These are phyloP conservation scores for Brachycybe producta DNA, from an alignment of 2,888 invertebrate genomes.

Conservation along the genomic window DNA sequence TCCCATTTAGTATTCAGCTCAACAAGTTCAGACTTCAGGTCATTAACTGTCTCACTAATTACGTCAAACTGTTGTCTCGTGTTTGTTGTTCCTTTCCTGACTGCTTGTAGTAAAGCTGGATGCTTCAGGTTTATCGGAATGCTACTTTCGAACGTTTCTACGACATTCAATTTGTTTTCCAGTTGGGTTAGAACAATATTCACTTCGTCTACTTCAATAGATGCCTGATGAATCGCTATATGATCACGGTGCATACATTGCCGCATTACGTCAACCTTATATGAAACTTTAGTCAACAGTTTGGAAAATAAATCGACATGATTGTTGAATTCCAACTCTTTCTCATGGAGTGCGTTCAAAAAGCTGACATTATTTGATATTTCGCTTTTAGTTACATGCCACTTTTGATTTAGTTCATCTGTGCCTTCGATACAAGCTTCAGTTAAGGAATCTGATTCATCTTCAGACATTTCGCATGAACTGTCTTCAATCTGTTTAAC, in stretches of 20 bases:
- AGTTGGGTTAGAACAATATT: neutral
- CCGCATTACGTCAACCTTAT: neutral
- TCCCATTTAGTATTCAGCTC: conserved; percentile 6
- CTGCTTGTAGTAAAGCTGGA: neutral
- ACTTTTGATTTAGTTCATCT: conserved; percentile 9
- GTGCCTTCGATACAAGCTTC: neutral
- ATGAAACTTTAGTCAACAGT: conserved; percentile 1
- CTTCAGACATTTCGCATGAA: neutral
- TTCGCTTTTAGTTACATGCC: conserved; percentile 8
- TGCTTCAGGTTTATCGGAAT: conserved; percentile 2
- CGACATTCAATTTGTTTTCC: neutral
- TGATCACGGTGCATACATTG: neutral
- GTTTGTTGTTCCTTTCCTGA: neutral
- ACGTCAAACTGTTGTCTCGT: neutral
- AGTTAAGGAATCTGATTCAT: neutral
- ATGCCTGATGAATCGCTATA: conserved; percentile 4
- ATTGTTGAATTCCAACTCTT: conserved; percentile 9
- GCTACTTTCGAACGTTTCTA: conserved; percentile 1
- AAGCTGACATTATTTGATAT: neutral
- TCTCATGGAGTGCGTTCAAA: neutral
- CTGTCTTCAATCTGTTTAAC: conserved; percentile 2
- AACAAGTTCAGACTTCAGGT: neutral
- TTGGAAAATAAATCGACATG: neutral
- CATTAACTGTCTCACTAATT: neutral
- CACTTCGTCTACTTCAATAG: neutral